These are phyloP conservation scores for mouse (Mus musculus) DNA, from an alignment of 2,113 vertebrate genomes.

Conservation along the genomic window GRCm39 chrX:155413001-155413500, in stretches of 20 bases:
- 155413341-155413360: conserved; percentile 56
- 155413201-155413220: conserved; percentile 28
- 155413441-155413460: conserved; percentile 68
- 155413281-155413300: conserved; percentile 71
- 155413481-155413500: conserved; percentile 66
- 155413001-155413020: too few relatives aligned
- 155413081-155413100: too few relatives aligned
- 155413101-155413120: too few relatives aligned
- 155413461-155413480: conserved; percentile 70
- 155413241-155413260: conserved; percentile 47
- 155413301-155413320: conserved; percentile 72
- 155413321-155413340: conserved; percentile 69
- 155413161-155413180: background rate
- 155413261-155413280: conserved; percentile 55
- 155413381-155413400: conserved; percentile 69
- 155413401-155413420: conserved; percentile 65
- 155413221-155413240: conserved; percentile 47
- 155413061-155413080: too few relatives aligned
- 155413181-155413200: background rate
- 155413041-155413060: too few relatives aligned
- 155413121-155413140: too few relatives aligned
- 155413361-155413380: conserved; percentile 66
- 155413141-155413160: too few relatives aligned
- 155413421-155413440: conserved; percentile 55
- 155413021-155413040: too few relatives aligned